Percentiles rank a stretch among this genome's conserved stretches.
phyloP scores from a whole-genome alignment of 2,113 vertebrate species.

The Jaculus jaculus region DNA sequence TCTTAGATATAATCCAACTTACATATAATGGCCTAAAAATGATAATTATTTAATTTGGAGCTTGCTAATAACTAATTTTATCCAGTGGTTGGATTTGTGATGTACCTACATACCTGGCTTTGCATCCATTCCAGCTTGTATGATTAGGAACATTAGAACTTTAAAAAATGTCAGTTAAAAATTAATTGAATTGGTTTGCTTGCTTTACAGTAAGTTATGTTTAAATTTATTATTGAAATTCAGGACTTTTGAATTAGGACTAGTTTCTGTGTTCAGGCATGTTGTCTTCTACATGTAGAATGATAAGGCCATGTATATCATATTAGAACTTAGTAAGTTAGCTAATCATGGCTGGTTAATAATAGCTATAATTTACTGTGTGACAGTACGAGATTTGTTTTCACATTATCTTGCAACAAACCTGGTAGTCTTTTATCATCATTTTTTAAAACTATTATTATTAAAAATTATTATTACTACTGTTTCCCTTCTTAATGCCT shows the following conservation, averaged over 20 bases:
- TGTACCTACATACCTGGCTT: neutral
- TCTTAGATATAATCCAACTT: neutral
- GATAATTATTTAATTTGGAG: neutral
- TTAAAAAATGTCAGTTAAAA: neutral
- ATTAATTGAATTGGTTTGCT: constrained; percentile 1
- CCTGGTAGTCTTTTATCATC: neutral
- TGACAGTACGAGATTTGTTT: constrained; percentile 11
- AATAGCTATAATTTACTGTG: constrained; percentile 36
- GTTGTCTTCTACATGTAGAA: neutral
- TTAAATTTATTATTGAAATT: constrained; percentile 37
- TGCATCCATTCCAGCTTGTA: neutral
- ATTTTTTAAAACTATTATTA: too few relatives aligned
- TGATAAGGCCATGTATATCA: neutral
- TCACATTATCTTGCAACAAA: constrained; percentile 10
- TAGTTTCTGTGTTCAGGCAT: constrained; percentile 45
- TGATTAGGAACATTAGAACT: constrained; percentile 13
- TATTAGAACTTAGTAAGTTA: constrained; percentile 34
- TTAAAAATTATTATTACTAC: neutral
- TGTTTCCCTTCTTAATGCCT: neutral
- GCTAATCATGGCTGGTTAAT: constrained; percentile 25
- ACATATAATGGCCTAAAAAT: constrained; percentile 22
- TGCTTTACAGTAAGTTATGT: neutral
- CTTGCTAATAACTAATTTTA: neutral
- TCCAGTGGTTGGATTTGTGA: neutral
- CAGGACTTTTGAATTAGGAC: constrained; percentile 10